Evolutionary conservation across 2,113 vertebrate genomes (phyloP), one percentile per base, ranked within the genome.

Genomic region (Chaetops frenatus): DNA sequence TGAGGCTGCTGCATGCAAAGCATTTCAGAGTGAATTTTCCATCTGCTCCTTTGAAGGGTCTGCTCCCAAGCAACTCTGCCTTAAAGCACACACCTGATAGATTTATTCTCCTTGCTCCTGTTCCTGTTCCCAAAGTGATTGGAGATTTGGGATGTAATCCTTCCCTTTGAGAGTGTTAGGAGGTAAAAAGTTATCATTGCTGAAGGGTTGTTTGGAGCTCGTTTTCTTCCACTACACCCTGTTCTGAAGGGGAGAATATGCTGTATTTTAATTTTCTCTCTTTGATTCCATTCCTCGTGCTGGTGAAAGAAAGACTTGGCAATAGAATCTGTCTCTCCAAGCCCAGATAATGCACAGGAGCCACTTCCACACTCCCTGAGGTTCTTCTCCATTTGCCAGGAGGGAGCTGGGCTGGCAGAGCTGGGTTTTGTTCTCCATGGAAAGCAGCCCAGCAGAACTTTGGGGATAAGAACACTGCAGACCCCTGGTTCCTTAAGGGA

Each of bases 81-180:
- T 91, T 58, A 77, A 77, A 93, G 86, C 88, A 35, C 47, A 33
- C 27, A 40, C 71, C 60, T 62, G 62, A 81, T 62, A 40, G 72
- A 74, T 91, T 78, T 73, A 74, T 83, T 54, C 51, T 83, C 38
- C 76, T 86, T 48, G 47, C 71, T 95, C 70, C 54, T 73, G 45
- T 54, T 86, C 4, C 72, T 56, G 51, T 81, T 92, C 69, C 82
- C 69, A 44, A 58, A 91, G 54, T 3, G 50, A 58, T 31, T 0
- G 4, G 82, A 81, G 88, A 81, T 96, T 81, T 86, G 86, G 65
- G 77, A 23, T 91, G 36, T 92, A 92, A 92, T 92, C 69, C 80
- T 81, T 67, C 45, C 44, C 48, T 94, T 81, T 70, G 53, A 91
- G 65, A 86, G 51, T 61, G 28, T 81, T 64, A 70, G 56, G 65